Conservation (phyloP, 2,797 vertebrate genomes). For the Halcyon badia region DNA sequence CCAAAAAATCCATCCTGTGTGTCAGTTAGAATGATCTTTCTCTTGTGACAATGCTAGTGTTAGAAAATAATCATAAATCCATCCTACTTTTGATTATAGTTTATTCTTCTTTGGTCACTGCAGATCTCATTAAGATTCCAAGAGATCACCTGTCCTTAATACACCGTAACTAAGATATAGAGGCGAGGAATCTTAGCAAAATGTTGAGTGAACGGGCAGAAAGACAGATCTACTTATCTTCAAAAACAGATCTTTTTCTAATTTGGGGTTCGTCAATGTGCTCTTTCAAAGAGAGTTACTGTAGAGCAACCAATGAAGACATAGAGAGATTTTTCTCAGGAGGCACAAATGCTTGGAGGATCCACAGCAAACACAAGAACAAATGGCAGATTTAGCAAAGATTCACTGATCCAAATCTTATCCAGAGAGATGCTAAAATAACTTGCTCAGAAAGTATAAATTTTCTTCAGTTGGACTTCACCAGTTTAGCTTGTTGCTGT, state of each 20-base stretch:
- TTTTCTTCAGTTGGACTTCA: background rate
- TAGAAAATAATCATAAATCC: background rate
- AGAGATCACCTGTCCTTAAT: background rate
- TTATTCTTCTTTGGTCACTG: background rate
- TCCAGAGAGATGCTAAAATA: background rate
- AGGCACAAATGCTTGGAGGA: background rate
- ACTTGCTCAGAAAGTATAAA: background rate
- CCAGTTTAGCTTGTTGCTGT: background rate
- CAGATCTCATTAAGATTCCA: background rate
- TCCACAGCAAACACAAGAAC: background rate
- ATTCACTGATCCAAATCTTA: background rate
- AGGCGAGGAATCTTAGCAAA: background rate
- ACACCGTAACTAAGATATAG: background rate
- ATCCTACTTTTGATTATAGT: background rate
- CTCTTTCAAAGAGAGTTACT: background rate
- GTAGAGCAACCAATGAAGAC: background rate
- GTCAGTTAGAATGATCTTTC: background rate
- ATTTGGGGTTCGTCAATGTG: background rate
- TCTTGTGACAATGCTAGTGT: background rate
- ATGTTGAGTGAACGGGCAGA: background rate
- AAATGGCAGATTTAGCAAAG: background rate
- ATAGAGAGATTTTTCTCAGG: background rate
- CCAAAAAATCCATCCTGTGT: background rate
- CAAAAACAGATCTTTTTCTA: background rate
- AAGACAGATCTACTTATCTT: background rate